Base-by-base conservation (phyloP, 23 tunicate genomes). In the Styela clava region DNA sequence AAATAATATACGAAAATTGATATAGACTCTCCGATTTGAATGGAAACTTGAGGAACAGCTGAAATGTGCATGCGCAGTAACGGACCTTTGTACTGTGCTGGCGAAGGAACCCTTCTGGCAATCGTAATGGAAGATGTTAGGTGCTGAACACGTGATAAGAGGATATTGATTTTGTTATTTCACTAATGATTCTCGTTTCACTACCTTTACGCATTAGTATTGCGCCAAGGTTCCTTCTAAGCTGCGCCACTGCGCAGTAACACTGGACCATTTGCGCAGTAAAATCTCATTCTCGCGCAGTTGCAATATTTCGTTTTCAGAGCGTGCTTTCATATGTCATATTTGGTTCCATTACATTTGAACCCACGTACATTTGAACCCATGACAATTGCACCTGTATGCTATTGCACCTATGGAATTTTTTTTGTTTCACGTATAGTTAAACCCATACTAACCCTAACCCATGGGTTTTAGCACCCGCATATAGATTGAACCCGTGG, bases 251-350 rank as follows among this genome's bases (percentile, higher is more conserved):
- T 65, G 70, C 70, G 70, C 70, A 65, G 70, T 65, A 65, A 12
- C 70, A 65, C 70, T 27, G 16, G 70, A 65, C 70, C 16, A 65
- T 65, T 65, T 65, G 70, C 70, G 70, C 70, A 65, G 70, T 65
- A 18, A 65, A 65, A 65, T 65, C 70, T 65, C 70, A 65, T 16
- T 65, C 31, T 65, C 18, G 29, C 70, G 70, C 70, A 65, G 16
- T 65, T 65, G 70, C 70, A 65, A 65, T 27, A 5, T 65, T 16
- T 5, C 9, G 18, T 5, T 65, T 65, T 65, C 9, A 65, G 16
- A 65, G 70, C 18, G 18, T 65, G 31, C 5, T 27, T 16, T 27
- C 7, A 3, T 7, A 65, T 16, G 16, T 65, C 16, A 24, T 65
- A 3, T 65, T 44, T 44, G 56, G 56, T 5, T 44, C 7, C 9